These are phyloP conservation scores for Pseudomyrmex sp. DNA, from an alignment of 1,140 invertebrate genomes.

Conservation along the genomic window DNA sequence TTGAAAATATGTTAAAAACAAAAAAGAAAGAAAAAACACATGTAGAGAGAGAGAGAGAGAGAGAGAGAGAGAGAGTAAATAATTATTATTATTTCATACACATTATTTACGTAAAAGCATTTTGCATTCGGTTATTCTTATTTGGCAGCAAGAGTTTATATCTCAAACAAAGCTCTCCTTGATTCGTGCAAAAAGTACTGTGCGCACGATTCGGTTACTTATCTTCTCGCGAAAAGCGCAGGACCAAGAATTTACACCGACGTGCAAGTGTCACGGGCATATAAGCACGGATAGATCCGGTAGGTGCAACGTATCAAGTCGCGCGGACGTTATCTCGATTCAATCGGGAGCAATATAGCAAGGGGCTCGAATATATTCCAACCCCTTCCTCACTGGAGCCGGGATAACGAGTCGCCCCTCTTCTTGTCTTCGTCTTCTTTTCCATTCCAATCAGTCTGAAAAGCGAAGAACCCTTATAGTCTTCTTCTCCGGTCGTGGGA, in stretches of 20 bases:
- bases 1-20: constrained; percentile 21
- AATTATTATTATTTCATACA: too few species aligned
- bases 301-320: constrained; percentile 71
- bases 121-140: too few species aligned
- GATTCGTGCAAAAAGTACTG: too few species aligned
- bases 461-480: constrained; percentile 48
- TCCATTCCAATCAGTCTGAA: constrained; percentile 73
- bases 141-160: too few species aligned
- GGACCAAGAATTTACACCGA: constrained; percentile 21
- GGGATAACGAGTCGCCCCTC: constrained; percentile 67
- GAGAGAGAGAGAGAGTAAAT: too few species aligned
- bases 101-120: too few species aligned
- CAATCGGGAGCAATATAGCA: constrained; percentile 68
- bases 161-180: too few species aligned
- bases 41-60: too few species aligned
- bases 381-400: constrained; percentile 65
- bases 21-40: too few species aligned
- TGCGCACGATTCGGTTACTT: neutral
- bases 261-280: constrained; percentile 45
- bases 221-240: neutral
- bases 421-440: constrained; percentile 55
- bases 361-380: constrained; percentile 58
- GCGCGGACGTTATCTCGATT: constrained; percentile 71
- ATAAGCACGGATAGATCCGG: constrained; percentile 8
- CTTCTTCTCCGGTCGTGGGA: constrained; percentile 55